A percentile compares a stretch with the other conserved stretches of the same genome.
Conservation (phyloP, 2,113 vertebrate species). For the Apistogramma diplotaenia region DNA sequence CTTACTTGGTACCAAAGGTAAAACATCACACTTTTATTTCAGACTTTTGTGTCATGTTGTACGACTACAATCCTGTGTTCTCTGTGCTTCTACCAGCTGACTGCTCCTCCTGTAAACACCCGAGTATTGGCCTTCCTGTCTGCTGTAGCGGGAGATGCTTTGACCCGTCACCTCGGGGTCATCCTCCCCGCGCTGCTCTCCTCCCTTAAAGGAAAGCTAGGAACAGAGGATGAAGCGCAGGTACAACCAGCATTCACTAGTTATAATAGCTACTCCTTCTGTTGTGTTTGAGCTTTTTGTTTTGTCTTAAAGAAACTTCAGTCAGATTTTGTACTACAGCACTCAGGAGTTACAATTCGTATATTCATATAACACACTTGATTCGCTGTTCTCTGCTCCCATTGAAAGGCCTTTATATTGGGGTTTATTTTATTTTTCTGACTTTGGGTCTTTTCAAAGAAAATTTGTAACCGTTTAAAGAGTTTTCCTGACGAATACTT, state of each 20-base stretch:
- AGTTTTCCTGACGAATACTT: background rate
- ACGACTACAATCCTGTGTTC: background rate
- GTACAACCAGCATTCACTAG: conserved; percentile 60
- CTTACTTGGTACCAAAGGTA: conserved; percentile 97
- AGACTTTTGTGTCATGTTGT: background rate
- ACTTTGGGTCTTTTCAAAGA: background rate
- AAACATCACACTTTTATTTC: background rate
- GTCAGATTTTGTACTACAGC: background rate
- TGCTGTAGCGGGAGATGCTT: conserved; percentile 91
- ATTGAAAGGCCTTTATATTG: background rate
- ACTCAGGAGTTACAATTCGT: background rate
- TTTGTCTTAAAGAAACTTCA: background rate
- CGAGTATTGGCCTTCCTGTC: conserved; percentile 96
- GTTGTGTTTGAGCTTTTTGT: background rate
- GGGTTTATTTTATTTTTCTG: background rate
- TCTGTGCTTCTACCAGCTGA: conserved; percentile 77
- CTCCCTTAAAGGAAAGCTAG: conserved; percentile 90
- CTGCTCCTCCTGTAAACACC: conserved; percentile 90
- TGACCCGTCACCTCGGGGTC: conserved; percentile 92
- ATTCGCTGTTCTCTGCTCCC: background rate
- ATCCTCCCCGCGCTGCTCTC: conserved; percentile 94
- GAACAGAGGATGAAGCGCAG: conserved; percentile 86
- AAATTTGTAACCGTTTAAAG: no score
- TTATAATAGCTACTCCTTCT: background rate
- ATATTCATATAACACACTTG: background rate